Percentiles rank a stretch among this genome's conserved stretches.
phyloP scores from a whole-genome alignment of 2,888 invertebrate species.

The Polydrusus cervinus region DNA sequence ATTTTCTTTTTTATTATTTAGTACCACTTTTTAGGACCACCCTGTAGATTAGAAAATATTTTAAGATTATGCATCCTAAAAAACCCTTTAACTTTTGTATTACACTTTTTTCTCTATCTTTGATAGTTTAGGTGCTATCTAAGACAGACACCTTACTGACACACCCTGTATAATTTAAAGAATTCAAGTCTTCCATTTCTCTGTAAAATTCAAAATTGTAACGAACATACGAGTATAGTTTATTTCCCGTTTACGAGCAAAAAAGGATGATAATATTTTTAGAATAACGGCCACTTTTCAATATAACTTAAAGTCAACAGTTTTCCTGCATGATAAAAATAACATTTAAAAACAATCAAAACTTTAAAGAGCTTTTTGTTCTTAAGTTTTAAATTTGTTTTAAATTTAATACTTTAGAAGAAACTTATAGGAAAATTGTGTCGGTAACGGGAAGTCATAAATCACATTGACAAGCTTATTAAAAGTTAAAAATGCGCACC shows the following conservation, averaged over 20 bases:
- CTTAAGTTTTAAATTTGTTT: slow-evolving; percentile 9
- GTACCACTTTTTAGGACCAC: too few species aligned
- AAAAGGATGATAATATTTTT: slow-evolving; percentile 1
- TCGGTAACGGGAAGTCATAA: slow-evolving; percentile 22
- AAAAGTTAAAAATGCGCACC: slow-evolving; percentile 21
- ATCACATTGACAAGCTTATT: slow-evolving; percentile 34
- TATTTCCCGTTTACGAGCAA: too few species aligned
- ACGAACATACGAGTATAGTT: background rate
- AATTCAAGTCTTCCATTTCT: too few species aligned
- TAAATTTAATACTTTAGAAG: slow-evolving; percentile 3
- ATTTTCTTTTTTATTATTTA: too few species aligned
- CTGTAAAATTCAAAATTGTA: too few species aligned
- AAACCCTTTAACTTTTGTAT: too few species aligned
- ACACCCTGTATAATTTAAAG: too few species aligned
- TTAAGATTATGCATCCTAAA: too few species aligned
- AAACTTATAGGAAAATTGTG: slow-evolving; percentile 15
- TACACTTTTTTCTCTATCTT: too few species aligned
- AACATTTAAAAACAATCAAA: slow-evolving; percentile 21
- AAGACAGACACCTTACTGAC: too few species aligned
- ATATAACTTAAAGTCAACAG: slow-evolving; percentile 4
- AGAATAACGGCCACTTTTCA: background rate
- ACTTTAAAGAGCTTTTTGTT: slow-evolving; percentile 18
- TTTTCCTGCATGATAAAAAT: background rate
- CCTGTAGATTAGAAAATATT: too few species aligned
- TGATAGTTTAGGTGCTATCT: too few species aligned